Evolutionary conservation across 2,888 invertebrate species (phyloP), one percentile per base, ranked within the genome.

Genomic region (Imbricaverruca yamaguchii): DNA sequence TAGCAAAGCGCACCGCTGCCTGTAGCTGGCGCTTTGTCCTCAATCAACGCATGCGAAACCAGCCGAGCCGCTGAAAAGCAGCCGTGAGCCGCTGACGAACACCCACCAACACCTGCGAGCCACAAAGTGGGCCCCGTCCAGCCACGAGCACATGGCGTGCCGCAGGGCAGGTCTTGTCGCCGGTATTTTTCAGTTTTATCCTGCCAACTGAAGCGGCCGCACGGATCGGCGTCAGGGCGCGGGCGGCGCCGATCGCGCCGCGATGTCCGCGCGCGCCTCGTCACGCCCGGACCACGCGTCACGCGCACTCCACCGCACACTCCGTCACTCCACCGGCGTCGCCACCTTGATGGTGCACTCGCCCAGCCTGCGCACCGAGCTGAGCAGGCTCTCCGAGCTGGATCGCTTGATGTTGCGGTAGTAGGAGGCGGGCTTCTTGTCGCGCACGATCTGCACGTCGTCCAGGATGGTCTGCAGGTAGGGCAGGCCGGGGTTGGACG

Each of bases 381-480:
- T 53, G 21, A 74, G 53, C 53, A 74, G 55, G 3, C 18, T 21
- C 18, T 53, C 55, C 57, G 57, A 21, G 9, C 23, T 18, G 6
- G 23, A 11, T 13, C 79, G 56, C 23, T 23, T 57, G 23, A 56
- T n/a, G 15, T 56, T n/a, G 8, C 79, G n/a, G 18, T 79, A 79
- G 18, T 79, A 79, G 4, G 57, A 57, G 15, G 79, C 79, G 15
- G 79, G 79, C 23, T 25, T 57, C 59, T 59, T 56, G 25, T 79
- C 79, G 1, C 79, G n/a, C 15, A 79, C 79, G 13, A 79, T 79
- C 59, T 79, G 79, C 57, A 79, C 79, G 18, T 79, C 79, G 25
- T 79, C 79, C 1, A 79, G 79, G 25, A 79, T 79, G 23, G n/a
- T n/a, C 79, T 79, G 79, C 79, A 79, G 79, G 79, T 79, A 79